A percentile compares a stretch with the other conserved stretches of the same genome.
Conservation (phyloP, 1,140 invertebrate species). For the Paraescarpia echinospica region DNA sequence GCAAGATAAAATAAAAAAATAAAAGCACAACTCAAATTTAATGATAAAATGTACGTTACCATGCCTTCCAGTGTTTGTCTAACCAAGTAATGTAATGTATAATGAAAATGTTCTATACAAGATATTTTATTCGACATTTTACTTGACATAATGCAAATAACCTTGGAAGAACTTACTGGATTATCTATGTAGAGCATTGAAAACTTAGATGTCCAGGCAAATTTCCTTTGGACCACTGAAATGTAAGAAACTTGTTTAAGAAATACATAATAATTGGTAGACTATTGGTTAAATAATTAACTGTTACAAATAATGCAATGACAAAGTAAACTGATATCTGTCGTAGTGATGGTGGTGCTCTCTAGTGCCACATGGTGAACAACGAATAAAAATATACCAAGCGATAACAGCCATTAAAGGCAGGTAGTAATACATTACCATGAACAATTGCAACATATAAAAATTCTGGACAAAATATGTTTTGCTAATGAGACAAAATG, state of each 20-base stretch:
- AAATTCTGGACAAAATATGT: no score
- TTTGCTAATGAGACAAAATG: no score
- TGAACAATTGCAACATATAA: no score
- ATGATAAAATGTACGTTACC: not conserved
- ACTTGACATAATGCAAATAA: not conserved
- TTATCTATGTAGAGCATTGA: conserved; percentile 84
- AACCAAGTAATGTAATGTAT: not conserved
- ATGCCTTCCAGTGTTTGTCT: not conserved
- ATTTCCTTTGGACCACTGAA: conserved; percentile 50
- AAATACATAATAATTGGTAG: not conserved
- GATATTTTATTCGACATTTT: conserved; percentile 6
- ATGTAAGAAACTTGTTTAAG: conserved; percentile 13
- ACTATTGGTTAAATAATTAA: not conserved
- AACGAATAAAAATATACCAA: not conserved
- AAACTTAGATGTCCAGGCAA: conserved; percentile 74
- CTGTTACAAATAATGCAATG: not conserved
- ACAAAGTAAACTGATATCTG: not conserved
- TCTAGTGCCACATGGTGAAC: not conserved
- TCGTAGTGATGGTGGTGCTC: not conserved
- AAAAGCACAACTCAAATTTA: not conserved
- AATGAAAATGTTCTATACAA: conserved; percentile 34
- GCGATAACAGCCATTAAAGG: not conserved
- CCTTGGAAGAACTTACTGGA: conserved; percentile 64
- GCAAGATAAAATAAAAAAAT: not conserved
- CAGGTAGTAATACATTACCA: not conserved